Evolutionary conservation across 1,140 invertebrate species (phyloP).

Genomic region (Galleria mellonella): DNA sequence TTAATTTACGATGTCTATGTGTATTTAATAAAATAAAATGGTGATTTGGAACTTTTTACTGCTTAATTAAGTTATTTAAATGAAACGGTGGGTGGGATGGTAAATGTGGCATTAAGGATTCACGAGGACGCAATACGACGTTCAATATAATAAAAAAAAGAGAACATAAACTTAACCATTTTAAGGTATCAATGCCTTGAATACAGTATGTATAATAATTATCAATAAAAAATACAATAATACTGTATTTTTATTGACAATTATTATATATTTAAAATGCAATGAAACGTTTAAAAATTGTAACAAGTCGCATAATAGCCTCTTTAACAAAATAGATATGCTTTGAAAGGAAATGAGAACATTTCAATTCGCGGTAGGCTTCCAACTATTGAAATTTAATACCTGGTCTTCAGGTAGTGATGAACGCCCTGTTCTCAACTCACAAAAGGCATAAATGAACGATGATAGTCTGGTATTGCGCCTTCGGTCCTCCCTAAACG

Average conservation of each 20-base stretch:
- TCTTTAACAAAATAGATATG: too few relatives aligned
- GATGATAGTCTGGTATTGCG: conserved; percentile 53
- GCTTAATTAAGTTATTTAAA: conserved; percentile 1
- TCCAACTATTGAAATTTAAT: conserved; percentile 21
- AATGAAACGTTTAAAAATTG: too few relatives aligned
- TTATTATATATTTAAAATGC: too few relatives aligned
- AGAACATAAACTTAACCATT: too few relatives aligned
- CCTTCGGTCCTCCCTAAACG: conserved; percentile 59
- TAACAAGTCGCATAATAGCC: too few relatives aligned
- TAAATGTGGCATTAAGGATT: conserved; percentile 58
- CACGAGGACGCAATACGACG: conserved; percentile 59
- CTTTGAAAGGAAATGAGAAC: too few relatives aligned
- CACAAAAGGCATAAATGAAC: conserved; percentile 26
- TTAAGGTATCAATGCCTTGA: too few relatives aligned
- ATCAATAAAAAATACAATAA: too few relatives aligned
- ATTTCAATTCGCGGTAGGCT: conserved; percentile 21
- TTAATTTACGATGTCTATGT: conserved; percentile 27
- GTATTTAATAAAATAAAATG: conserved; percentile 8
- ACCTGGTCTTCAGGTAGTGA: conserved; percentile 23
- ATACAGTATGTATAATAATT: too few relatives aligned
- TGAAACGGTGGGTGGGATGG: not conserved
- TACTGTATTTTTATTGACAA: too few relatives aligned
- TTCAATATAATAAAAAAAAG: too few relatives aligned
- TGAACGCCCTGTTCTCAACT: conserved; percentile 27
- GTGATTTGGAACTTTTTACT: not conserved